Evolutionary conservation across 2,888 invertebrate species (phyloP).

Genomic region (Apodemia duryi): DNA sequence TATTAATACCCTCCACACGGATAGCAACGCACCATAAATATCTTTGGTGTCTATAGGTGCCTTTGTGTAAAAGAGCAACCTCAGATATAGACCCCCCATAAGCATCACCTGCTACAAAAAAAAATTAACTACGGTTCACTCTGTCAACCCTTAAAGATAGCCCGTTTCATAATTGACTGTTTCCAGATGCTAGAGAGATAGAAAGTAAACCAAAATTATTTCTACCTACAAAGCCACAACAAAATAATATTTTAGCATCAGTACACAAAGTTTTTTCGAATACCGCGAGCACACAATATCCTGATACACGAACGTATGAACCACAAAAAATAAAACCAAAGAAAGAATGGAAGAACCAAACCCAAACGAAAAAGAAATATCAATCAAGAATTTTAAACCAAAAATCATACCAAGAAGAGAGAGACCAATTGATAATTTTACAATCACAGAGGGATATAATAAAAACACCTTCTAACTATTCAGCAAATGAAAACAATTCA

Average conservation of each 20-base stretch:
- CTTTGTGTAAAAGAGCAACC: too few relatives aligned
- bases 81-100: too few relatives aligned
- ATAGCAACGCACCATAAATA: too few relatives aligned
- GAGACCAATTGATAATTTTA: constrained; percentile 41
- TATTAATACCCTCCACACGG: too few relatives aligned
- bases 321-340: constrained; percentile 22
- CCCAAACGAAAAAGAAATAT: constrained; percentile 25
- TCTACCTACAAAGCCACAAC: constrained; percentile 37
- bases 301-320: constrained; percentile 33
- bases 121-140: too few relatives aligned
- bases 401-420: constrained; percentile 35
- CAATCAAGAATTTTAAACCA: constrained; percentile 32
- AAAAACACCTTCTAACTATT: constrained; percentile 42
- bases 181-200: constrained; percentile 31
- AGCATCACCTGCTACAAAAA: too few relatives aligned
- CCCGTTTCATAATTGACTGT: not conserved
- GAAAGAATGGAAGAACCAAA: constrained; percentile 18
- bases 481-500: constrained; percentile 22
- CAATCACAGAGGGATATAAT: constrained; percentile 43
- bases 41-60: too few relatives aligned
- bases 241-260: constrained; percentile 41
- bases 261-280: constrained; percentile 49
- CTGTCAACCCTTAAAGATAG: too few relatives aligned
- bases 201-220: constrained; percentile 34
- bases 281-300: constrained; percentile 46